phyloP scores from a whole-genome alignment of 2,797 vertebrate species.

The Amblyopsis hoosieri region DNA sequence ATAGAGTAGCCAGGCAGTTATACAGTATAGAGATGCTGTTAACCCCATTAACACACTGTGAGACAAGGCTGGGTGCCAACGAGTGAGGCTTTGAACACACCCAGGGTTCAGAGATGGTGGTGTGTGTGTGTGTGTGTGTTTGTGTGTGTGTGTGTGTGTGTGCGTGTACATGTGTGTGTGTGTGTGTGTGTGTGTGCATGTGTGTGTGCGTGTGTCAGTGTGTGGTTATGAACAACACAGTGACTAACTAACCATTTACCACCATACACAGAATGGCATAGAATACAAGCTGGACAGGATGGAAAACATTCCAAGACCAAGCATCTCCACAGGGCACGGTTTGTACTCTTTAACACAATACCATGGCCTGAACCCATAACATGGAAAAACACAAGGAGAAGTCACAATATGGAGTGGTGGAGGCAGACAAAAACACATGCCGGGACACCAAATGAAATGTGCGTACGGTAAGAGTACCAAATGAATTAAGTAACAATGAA shows the following conservation, averaged over 20 bases:
- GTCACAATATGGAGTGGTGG: conserved; percentile 12
- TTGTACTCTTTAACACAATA: conserved; percentile 43
- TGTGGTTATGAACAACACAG: not conserved
- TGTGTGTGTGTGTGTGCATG: not conserved
- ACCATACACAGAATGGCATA: conserved; percentile 25
- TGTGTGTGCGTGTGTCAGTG: not conserved
- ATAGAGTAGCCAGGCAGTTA: conserved; percentile 15
- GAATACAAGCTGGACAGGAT: conserved; percentile 44
- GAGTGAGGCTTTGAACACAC: conserved; percentile 31
- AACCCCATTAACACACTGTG: conserved; percentile 44
- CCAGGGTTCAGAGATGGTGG: conserved; percentile 32
- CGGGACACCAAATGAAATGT: too few relatives aligned
- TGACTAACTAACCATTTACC: conserved; percentile 4
- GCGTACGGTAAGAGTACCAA: not conserved
- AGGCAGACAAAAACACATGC: not conserved
- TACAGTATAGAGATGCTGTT: conserved; percentile 34
- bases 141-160: not conserved
- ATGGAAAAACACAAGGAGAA: conserved; percentile 29
- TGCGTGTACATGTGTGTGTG: not conserved
- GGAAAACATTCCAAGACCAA: conserved; percentile 50
- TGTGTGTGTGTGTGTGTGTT: not conserved
- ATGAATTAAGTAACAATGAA: too few relatives aligned
- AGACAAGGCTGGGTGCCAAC: conserved; percentile 32
- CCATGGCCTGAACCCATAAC: conserved; percentile 18
- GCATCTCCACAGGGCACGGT: conserved; percentile 44